A percentile compares a stretch with the other conserved stretches of the same genome.
Evolutionary conservation across 2,113 vertebrate species (phyloP).

Genomic region (Cyphomyrus discorhynchus): DNA sequence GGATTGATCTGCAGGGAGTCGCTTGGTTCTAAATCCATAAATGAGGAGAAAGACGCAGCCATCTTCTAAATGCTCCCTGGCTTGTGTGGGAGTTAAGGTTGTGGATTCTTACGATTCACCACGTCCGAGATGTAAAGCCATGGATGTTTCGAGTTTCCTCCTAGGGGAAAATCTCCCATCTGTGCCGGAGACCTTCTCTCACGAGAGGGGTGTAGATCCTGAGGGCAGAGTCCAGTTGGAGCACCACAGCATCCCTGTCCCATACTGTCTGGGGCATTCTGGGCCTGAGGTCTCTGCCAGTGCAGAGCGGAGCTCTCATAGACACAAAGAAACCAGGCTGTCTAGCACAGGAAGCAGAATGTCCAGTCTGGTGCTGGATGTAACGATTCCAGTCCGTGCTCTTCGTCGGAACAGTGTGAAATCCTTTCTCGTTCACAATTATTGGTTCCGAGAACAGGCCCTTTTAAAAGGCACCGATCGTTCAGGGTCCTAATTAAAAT

Average conservation of each 20-base stretch:
- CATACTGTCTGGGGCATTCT: background rate
- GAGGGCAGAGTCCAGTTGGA: background rate
- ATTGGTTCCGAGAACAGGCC: background rate
- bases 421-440: background rate
- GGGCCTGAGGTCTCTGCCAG: background rate
- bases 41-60: background rate
- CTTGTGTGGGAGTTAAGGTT: background rate
- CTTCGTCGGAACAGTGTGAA: background rate
- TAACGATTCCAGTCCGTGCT: background rate
- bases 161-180: background rate
- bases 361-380: background rate
- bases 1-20: background rate
- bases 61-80: background rate
- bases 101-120: background rate
- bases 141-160: background rate
- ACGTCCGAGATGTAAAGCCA: background rate
- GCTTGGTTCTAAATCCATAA: background rate
- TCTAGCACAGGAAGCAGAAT: background rate
- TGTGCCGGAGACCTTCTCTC: background rate
- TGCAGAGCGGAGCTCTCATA: background rate
- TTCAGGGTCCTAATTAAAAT: slow-evolving; percentile 5
- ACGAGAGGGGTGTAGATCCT: background rate
- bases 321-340: background rate
- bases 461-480: background rate
- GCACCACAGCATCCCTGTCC: background rate